phyloP scores from a whole-genome alignment of 2,888 invertebrate species.

The Byasa hedistus region DNA sequence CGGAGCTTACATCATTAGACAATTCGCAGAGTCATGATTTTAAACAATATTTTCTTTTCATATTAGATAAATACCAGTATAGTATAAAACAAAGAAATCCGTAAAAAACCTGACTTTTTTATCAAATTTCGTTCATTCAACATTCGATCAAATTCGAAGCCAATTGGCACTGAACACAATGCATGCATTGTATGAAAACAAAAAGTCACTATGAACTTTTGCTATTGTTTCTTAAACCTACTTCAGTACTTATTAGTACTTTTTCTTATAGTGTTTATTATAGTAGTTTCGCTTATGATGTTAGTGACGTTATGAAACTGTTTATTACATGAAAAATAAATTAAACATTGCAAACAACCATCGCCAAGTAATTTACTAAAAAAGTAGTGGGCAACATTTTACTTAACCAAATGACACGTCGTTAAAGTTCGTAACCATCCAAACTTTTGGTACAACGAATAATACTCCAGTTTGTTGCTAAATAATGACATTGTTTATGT shows the following conservation, averaged over 20 bases:
- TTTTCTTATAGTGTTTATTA: slow-evolving; percentile 10
- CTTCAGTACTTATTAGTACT: not conserved
- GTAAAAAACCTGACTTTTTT: too few relatives aligned
- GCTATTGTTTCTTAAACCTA: slow-evolving; percentile 21
- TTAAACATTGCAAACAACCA: not conserved
- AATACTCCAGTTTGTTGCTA: not conserved
- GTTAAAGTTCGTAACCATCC: not conserved
- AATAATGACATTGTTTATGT: slow-evolving; percentile 21
- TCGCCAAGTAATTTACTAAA: not conserved
- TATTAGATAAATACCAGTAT: too few relatives aligned
- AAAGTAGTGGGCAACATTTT: slow-evolving; percentile 13
- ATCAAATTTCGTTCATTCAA: too few relatives aligned
- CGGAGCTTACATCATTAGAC: not conserved
- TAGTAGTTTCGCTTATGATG: slow-evolving; percentile 5
- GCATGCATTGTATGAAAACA: slow-evolving; percentile 26
- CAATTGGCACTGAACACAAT: slow-evolving; percentile 18
- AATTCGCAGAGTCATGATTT: not conserved
- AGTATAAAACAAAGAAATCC: too few relatives aligned
- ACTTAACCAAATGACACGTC: slow-evolving; percentile 14
- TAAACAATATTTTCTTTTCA: not conserved
- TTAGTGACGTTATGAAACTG: slow-evolving; percentile 2
- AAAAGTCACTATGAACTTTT: slow-evolving; percentile 20
- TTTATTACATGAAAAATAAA: slow-evolving; percentile 3
- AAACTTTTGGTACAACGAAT: not conserved
- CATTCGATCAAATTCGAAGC: not conserved